Evolutionary conservation across 2,888 invertebrate species (phyloP), one percentile per base, ranked within the genome.

Genomic region (Mythimna pallens): DNA sequence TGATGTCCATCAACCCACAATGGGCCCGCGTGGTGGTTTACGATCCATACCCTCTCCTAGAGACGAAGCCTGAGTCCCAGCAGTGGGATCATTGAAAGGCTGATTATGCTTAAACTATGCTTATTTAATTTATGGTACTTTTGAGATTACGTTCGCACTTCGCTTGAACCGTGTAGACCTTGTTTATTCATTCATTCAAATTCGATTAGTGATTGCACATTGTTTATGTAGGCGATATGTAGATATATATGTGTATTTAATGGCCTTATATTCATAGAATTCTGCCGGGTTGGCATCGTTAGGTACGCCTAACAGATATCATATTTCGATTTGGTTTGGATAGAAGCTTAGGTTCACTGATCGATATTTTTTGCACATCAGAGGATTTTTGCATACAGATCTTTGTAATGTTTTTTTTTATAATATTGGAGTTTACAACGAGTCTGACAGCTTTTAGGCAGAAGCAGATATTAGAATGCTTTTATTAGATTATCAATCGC

Each of bases 261-360:
- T 61, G 30, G 47, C 22, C 47, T 50, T 65, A 43, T 57, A 67
- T 72, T 76, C 66, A 34, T 66, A 63, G 65, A 79, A 76, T 71
- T 66, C 40, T 54, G 22, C n/a, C 30, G 52, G 30, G 20, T 43
- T 58, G 30, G 20, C 62, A 59, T 12, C 17, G 71, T 68, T 55
- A 78, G 69, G 50, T 50, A 79, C 61, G 54, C 61, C 43, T 57
- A 17, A 30, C 47, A 30, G n/a, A 52, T 43, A 65, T 78, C 61
- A 73, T 68, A 64, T 78, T 73, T 68, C 52, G 57, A 68, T 78
- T 73, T 65, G 64, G 61, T 73, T 68, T 78, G 64, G 64, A 61
- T 67, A 72, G 50, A 34, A 72, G 20, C 30, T 54, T 58, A 17
- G 7, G 50, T 65, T 59, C 34, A 65, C 25, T 63, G 34, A 43